A percentile compares a stretch with the other conserved stretches of the same genome.
These are phyloP conservation scores for Phalacrocorax carbo DNA, from an alignment of 2,113 vertebrate species.

Conservation along the genomic window DNA sequence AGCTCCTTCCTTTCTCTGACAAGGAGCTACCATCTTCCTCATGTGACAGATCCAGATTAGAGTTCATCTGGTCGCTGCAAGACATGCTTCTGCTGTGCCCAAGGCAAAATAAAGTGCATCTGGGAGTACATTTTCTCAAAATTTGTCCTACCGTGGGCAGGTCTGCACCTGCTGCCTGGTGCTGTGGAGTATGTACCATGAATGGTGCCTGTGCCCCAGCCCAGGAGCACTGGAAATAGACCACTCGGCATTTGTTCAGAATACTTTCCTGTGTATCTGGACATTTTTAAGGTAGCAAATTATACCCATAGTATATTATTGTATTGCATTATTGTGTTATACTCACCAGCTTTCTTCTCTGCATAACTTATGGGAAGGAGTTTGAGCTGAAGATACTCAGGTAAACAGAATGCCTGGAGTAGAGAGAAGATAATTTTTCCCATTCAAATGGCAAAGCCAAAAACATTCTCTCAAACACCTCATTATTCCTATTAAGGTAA, in stretches of 20 bases:
- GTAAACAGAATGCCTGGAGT: neutral
- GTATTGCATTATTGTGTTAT: neutral
- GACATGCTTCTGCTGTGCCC: neutral
- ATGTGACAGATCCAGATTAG: neutral
- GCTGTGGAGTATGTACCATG: fast-evolving
- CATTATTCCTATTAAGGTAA: conserved; percentile 75
- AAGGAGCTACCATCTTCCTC: neutral
- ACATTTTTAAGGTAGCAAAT: neutral
- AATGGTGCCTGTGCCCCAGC: neutral
- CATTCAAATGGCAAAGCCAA: conserved; percentile 34
- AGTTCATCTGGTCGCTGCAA: neutral
- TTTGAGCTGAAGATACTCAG: neutral
- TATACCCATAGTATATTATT: neutral
- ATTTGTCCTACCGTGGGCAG: neutral
- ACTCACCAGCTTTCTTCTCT: neutral
- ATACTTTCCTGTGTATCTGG: neutral
- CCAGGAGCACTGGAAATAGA: neutral
- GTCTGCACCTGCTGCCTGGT: neutral
- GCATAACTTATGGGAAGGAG: neutral
- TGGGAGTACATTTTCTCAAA: neutral
- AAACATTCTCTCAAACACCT: conserved; percentile 62
- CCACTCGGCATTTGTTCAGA: neutral
- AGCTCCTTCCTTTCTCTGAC: conserved; percentile 4
- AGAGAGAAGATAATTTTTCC: conserved; percentile 39
- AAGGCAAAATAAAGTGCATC: neutral